Evolutionary conservation across 2,797 vertebrate genomes (phyloP).

Genomic region (Meda fulgida): DNA sequence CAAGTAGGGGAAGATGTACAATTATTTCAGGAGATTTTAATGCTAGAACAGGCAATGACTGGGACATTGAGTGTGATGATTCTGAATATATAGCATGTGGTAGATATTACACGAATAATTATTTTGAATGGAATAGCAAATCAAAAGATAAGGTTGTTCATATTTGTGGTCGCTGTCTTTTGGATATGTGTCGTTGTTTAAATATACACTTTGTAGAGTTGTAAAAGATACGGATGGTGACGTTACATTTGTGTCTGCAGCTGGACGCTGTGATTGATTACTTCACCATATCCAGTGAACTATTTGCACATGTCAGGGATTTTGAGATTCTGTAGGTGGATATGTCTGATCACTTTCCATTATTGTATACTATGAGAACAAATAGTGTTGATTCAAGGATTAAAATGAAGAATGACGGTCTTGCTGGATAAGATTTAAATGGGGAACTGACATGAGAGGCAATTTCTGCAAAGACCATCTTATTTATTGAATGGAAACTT

Average conservation of each 20-base stretch:
- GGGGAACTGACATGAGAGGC: too few species aligned
- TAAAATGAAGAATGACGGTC: not conserved
- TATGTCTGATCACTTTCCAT: not conserved
- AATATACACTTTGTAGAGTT: not conserved
- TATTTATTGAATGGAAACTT: too few species aligned
- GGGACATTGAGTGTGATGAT: not conserved
- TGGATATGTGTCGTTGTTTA: not conserved
- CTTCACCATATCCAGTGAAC: not conserved
- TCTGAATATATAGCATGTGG: constrained; percentile 1
- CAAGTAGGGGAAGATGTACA: not conserved
- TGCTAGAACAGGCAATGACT: not conserved
- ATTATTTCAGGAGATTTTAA: not conserved
- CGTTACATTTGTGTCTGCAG: not conserved
- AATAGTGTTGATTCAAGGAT: not conserved
- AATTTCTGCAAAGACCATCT: too few species aligned
- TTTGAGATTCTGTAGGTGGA: not conserved
- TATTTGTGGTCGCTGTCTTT: not conserved
- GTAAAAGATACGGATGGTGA: not conserved
- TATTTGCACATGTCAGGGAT: not conserved
- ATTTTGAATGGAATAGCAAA: not conserved
- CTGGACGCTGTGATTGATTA: not conserved
- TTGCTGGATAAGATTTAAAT: too few species aligned
- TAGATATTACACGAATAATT: not conserved
- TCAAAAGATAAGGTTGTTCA: not conserved
- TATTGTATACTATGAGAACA: not conserved